Percentiles rank a stretch among this genome's conserved stretches.
Evolutionary conservation across 2,888 invertebrate species (phyloP).

Genomic region (Phragmatobia fuliginosa): DNA sequence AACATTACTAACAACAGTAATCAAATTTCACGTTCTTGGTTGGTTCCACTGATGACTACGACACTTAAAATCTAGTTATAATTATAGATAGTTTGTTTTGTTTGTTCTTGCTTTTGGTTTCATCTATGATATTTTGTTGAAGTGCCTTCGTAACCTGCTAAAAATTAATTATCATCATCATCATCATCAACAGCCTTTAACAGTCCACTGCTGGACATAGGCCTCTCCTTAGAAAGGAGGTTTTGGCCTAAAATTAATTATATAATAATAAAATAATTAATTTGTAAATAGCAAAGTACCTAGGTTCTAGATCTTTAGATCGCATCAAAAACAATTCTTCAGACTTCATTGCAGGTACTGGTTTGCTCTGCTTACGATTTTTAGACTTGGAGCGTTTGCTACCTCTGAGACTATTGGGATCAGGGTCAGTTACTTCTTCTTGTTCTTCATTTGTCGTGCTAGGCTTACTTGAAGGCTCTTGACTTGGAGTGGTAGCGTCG

Average conservation of each 20-base stretch:
- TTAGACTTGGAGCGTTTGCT: not conserved
- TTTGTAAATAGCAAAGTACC: slow-evolving; percentile 12
- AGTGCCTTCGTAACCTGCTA: not conserved
- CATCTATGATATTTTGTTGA: not conserved
- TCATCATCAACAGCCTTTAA: no score
- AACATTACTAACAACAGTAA: not conserved
- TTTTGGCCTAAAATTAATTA: no score
- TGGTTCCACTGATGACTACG: no score
- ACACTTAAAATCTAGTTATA: no score
- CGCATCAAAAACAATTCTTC: slow-evolving; percentile 15
- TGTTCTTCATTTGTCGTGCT: not conserved
- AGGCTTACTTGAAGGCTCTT: not conserved
- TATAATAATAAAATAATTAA: no score
- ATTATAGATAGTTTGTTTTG: no score
- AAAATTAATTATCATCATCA: no score
- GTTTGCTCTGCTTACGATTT: slow-evolving; percentile 2
- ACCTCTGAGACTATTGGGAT: not conserved
- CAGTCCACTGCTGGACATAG: no score
- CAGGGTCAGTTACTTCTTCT: not conserved
- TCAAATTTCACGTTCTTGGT: not conserved
- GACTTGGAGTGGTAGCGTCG: not conserved
- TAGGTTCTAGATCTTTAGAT: slow-evolving; percentile 5
- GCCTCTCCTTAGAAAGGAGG: no score
- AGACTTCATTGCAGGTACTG: not conserved
- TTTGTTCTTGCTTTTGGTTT: not conserved